Conservation (phyloP, 2,888 invertebrate genomes). For the Pemphredon lugubris region DNA sequence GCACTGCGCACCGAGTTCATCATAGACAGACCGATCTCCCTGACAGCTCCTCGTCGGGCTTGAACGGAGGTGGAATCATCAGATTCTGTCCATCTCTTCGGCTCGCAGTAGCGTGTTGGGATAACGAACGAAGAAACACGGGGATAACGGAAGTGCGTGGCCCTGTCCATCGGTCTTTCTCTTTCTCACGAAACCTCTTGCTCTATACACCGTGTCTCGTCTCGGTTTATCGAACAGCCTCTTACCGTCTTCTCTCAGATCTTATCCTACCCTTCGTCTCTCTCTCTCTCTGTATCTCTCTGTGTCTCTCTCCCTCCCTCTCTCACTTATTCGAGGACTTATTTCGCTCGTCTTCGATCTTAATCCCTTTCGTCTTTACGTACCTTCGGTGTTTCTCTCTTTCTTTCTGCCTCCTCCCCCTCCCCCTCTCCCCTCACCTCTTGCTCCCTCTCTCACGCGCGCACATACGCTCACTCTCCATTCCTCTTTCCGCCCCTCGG, state of each 20-base stretch:
- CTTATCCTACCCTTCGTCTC: background rate
- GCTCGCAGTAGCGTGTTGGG: constrained; percentile 54
- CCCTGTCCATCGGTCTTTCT: constrained; percentile 20
- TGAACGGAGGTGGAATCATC: constrained; percentile 65
- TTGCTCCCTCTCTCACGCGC: background rate
- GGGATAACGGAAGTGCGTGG: constrained; percentile 54
- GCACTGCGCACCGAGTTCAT: constrained; percentile 78
- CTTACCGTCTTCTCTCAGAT: background rate
- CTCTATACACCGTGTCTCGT: constrained; percentile 14
- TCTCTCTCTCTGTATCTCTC: too few species aligned
- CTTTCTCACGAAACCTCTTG: constrained; percentile 43
- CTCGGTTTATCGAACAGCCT: constrained; percentile 10
- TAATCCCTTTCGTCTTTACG: too few species aligned
- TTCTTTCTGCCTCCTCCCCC: too few species aligned
- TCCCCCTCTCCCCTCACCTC: too few species aligned
- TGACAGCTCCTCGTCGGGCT: constrained; percentile 73
- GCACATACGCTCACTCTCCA: background rate
- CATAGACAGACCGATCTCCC: constrained; percentile 76
- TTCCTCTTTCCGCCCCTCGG: constrained; percentile 12
- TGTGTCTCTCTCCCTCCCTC: too few species aligned
- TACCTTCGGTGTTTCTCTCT: too few species aligned
- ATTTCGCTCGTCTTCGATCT: too few species aligned
- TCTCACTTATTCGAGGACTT: too few species aligned
- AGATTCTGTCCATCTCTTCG: constrained; percentile 66
- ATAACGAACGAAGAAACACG: constrained; percentile 33